Percentiles rank a stretch among this genome's conserved stretches.
These are phyloP conservation scores for Ischnura elegans DNA, from an alignment of 2,888 invertebrate species.

Conservation along the genomic window DNA sequence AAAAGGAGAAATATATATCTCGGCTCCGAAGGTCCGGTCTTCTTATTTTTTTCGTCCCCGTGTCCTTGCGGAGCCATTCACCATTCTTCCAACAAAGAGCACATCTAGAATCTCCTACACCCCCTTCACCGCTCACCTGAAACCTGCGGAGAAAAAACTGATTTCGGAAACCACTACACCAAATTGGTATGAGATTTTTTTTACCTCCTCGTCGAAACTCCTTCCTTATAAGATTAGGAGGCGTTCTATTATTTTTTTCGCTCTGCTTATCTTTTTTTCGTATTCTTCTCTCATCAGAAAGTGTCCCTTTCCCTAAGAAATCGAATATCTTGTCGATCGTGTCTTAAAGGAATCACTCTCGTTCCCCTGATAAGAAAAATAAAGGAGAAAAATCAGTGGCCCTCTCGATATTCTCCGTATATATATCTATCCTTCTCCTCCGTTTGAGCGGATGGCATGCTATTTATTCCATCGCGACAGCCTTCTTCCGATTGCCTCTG, in stretches of 20 bases:
- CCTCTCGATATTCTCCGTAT: not conserved
- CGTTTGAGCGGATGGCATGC: not conserved
- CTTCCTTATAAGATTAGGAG: not conserved
- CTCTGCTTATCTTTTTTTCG: not conserved
- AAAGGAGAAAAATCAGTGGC: not conserved
- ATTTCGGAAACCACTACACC: not conserved
- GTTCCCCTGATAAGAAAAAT: not conserved
- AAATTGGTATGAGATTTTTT: conserved; percentile 22
- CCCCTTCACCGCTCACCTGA: not conserved
- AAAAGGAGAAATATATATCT: not conserved
- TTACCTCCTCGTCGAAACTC: not conserved
- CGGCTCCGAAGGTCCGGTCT: not conserved
- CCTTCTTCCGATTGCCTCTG: not conserved
- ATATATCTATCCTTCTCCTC: too few relatives aligned
- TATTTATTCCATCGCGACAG: not conserved
- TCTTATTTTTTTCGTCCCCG: not conserved
- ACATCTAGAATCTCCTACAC: not conserved
- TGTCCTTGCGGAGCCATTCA: too few relatives aligned
- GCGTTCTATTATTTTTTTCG: not conserved
- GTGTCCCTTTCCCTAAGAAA: not conserved
- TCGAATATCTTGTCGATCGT: conserved; percentile 48
- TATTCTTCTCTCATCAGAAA: conserved; percentile 26
- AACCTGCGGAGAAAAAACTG: conserved; percentile 5
- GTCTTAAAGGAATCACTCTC: conserved; percentile 3
- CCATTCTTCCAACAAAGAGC: not conserved